Evolutionary conservation across 2,113 vertebrate species (phyloP), one percentile per base, ranked within the genome.

Genomic region (Bufo gargarizans): DNA sequence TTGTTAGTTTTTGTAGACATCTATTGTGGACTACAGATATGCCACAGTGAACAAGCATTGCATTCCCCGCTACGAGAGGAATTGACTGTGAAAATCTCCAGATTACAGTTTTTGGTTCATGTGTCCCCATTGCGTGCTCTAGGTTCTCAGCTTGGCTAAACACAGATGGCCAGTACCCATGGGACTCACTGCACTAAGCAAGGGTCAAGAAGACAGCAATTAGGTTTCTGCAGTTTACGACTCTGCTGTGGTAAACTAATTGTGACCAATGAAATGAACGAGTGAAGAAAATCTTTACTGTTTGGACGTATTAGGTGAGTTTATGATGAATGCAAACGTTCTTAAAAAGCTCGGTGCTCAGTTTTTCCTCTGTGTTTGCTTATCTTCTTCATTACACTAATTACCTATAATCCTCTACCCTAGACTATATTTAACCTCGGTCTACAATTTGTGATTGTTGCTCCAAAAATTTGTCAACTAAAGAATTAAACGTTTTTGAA

Each of bases 131-230:
- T 69, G 67, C 82, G 47, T 84, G 11, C 63, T 84, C 49, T 4
- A 19, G 47, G 82, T 84, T 71, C 82, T 69, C 49, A 71, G 82
- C 63, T 71, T 84, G 59, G 82, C 59, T 84, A 22, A 71, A 84
- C 69, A 84, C 82, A 84, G 82, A 84, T 84, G 82, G 63, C 82
- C 47, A 10, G 47, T 45, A 53, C 82, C n/a, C 82, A 55, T 9
- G 82, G 49, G 82, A 69, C 63, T 53, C 59, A 71, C 50, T 84
- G 82, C 59, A 84, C 82, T 71, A 71, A 84, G 63, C 63, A 84
- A 65, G 81, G 82, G 82, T 84, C 82, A 84, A 84, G 82, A 84
- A 84, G 82, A 84, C 63, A 84, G 82, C 82, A 84, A 84, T 69
- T 71, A 84, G 6, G 63, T 71, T 47, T 69, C 63, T 71, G 59